phyloP scores from a whole-genome alignment of 2,797 vertebrate genomes.

The Otolemur crassicaudatus region DNA sequence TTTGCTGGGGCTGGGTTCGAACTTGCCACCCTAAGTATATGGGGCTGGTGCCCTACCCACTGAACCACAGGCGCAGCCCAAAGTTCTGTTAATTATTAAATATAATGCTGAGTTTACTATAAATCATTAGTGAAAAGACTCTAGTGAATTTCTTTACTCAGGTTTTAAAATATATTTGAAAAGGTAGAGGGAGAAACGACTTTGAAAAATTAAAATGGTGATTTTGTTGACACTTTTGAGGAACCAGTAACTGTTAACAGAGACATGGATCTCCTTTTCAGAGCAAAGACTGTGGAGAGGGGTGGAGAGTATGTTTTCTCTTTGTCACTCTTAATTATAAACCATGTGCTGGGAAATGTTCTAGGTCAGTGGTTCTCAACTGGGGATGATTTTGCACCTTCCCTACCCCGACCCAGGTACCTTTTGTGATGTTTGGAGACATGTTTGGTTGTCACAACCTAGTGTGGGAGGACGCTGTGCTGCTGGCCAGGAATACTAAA shows the following conservation, averaged over 20 bases:
- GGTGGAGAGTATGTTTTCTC: neutral
- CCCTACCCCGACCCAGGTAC: too few relatives aligned
- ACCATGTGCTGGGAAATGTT: neutral
- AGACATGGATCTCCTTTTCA: neutral
- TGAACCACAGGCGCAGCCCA: too few relatives aligned
- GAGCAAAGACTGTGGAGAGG: neutral
- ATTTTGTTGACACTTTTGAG: neutral
- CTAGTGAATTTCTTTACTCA: neutral
- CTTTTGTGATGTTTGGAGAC: neutral
- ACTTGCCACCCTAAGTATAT: too few relatives aligned
- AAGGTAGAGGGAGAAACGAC: neutral
- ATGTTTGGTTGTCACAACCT: neutral
- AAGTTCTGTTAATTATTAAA: constrained; percentile 31
- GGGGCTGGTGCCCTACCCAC: too few relatives aligned
- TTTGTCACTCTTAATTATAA: neutral
- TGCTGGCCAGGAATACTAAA: neutral
- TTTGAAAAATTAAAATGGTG: neutral
- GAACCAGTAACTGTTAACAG: neutral
- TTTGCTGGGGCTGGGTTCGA: too few relatives aligned
- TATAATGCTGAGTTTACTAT: neutral
- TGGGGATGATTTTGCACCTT: neutral
- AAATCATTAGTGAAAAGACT: neutral
- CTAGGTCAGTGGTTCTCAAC: neutral
- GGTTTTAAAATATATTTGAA: constrained; percentile 18
- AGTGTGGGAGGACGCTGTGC: neutral